Base-by-base conservation (phyloP, 2,797 vertebrate species). In the Pteropus rufus region DNA sequence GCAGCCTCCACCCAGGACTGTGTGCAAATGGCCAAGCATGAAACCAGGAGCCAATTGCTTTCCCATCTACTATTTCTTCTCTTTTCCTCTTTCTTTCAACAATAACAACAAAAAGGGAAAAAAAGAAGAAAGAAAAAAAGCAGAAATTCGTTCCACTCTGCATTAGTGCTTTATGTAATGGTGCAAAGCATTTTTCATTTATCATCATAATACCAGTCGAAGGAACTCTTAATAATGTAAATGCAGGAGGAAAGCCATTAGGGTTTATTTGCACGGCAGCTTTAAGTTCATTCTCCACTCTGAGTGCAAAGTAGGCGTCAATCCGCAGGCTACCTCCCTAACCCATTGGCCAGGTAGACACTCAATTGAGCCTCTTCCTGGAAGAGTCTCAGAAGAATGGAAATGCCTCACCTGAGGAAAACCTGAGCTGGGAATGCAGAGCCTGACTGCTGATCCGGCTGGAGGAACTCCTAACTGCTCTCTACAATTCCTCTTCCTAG, bases 141-240 rank as follows among this genome's bases (percentile, higher is more conserved):
- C 65, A 97, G 97, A 98, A 98, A 97, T 98, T 94, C 97, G 97
- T 96, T 95, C 93, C 96, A 98, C 91, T 98, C 97, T 96, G 97
- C 97, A 96, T 98, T 98, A 98, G 96, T 70, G 65, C 98, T 98
- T 96, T 72, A 97, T 85, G 98, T 98, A 98, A 99, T 98, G 98
- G 98, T 97, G 98, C 98, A 98, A 95, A 98, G 97, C 98, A 93
- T 96, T 98, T 98, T 98, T 97, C 98, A 98, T 98, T 98, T 98
- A 98, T 98, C 98, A 98, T 98, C 98, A 98, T 98, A 97, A 98
- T 91, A 93, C 97, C 98, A 97, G 98, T 98, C 98, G 98, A 98
- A 98, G 89, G 96, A 98, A 98, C 89, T 97, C 96, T 97, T 98
- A 98, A 98, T 98, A 98, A 98, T 83, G 85, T 97, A 97, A 98